A percentile compares a stretch with the other conserved stretches of the same genome.
These are phyloP conservation scores for Petrolisthes manimaculis DNA, from an alignment of 2,888 invertebrate genomes.

Conservation along the genomic window DNA sequence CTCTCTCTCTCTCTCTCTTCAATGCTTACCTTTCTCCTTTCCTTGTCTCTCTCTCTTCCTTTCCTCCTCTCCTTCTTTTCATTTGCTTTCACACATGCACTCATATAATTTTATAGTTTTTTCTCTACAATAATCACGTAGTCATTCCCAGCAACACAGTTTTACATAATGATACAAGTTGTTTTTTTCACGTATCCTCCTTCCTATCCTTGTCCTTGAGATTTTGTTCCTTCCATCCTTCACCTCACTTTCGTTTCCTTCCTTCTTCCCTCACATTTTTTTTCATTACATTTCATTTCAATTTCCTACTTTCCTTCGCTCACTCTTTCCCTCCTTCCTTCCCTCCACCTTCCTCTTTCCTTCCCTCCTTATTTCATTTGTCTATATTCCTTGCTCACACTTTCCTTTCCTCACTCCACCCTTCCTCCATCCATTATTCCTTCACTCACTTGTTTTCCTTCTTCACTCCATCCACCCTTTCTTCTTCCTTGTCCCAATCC, in stretches of 20 bases:
- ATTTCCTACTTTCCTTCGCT: background rate
- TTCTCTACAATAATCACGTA: too few relatives aligned
- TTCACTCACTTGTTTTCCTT: background rate
- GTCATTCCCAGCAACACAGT: too few relatives aligned
- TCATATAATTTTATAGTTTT: background rate
- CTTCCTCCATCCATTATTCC: background rate
- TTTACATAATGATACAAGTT: too few relatives aligned
- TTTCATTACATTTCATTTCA: background rate
- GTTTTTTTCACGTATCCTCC: too few relatives aligned
- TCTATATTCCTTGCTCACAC: background rate
- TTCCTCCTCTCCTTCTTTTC: background rate
- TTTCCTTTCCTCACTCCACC: background rate
- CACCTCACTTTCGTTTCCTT: background rate
- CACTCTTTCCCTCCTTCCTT: background rate
- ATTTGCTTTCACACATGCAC: background rate
- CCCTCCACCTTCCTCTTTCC: background rate
- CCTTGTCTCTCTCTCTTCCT: background rate
- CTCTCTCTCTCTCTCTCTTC: background rate
- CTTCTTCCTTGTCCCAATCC: background rate
- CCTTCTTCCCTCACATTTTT: background rate
- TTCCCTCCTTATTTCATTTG: background rate
- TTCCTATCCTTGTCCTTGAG: too few relatives aligned
- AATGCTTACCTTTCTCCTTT: background rate
- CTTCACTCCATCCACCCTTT: background rate
- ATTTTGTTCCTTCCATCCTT: slow-evolving; percentile 1